These are phyloP conservation scores for Anoura caudifer DNA, from an alignment of 2,113 vertebrate genomes.

Conservation along the genomic window DNA sequence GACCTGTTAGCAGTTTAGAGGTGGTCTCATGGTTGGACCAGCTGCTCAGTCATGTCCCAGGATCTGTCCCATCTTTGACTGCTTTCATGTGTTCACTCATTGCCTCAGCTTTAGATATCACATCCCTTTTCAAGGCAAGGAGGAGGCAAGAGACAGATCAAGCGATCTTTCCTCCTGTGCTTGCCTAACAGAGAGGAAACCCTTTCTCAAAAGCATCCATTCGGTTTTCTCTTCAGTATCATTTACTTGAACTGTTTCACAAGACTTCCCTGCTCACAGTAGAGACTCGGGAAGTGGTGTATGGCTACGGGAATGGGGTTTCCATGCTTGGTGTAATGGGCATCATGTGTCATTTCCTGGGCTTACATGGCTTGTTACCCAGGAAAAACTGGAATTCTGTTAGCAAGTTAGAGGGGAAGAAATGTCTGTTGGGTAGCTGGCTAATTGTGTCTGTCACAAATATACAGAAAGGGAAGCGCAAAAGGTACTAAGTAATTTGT, in stretches of 20 bases:
- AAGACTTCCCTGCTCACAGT: background rate
- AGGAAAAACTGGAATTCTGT: background rate
- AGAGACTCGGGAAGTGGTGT: background rate
- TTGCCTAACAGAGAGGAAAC: background rate
- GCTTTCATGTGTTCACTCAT: background rate
- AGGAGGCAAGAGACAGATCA: background rate
- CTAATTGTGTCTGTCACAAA: background rate
- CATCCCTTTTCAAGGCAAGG: background rate
- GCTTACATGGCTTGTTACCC: background rate
- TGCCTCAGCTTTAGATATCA: background rate
- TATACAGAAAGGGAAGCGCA: background rate
- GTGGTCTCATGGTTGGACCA: background rate
- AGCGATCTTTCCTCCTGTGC: background rate
- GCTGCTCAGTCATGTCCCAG: background rate
- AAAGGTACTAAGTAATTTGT: background rate
- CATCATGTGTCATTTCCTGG: background rate
- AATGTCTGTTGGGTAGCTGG: background rate
- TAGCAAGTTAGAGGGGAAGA: background rate
- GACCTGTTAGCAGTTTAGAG: background rate
- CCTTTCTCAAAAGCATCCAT: background rate
- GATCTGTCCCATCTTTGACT: background rate
- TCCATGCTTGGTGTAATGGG: accelerated
- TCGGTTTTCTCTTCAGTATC: background rate
- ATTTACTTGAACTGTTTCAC: background rate
- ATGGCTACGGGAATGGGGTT: background rate